Conservation (phyloP, 2,113 vertebrate species). For the Acinonyx jubatus region DNA sequence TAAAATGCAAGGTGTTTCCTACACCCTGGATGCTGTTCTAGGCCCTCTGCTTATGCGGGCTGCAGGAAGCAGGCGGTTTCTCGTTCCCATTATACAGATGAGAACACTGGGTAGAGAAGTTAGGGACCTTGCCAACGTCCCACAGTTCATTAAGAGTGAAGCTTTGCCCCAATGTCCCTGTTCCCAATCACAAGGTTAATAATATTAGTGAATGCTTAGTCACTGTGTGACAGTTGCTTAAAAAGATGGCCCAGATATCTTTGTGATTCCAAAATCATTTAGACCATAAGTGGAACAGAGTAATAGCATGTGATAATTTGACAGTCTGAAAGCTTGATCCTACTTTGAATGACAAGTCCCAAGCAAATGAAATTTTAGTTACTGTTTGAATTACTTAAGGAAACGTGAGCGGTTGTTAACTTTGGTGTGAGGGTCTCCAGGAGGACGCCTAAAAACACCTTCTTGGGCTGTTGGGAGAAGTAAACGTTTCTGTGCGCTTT, state of each 20-base stretch:
- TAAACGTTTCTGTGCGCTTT: background rate
- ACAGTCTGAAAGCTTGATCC: background rate
- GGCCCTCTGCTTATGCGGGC: background rate
- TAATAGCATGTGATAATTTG: background rate
- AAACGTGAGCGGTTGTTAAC: background rate
- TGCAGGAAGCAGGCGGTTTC: background rate
- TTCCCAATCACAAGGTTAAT: background rate
- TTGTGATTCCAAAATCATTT: background rate
- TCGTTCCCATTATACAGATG: background rate
- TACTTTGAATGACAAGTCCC: background rate
- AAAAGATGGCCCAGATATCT: background rate
- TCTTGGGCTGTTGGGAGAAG: background rate
- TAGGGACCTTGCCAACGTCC: background rate
- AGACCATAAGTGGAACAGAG: background rate
- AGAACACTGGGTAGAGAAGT: background rate
- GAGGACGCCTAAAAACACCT: background rate
- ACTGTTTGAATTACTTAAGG: background rate
- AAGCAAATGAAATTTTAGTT: background rate
- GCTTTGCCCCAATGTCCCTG: background rate
- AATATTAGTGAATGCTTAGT: background rate
- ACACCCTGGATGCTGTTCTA: rapidly evolving
- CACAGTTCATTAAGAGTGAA: background rate
- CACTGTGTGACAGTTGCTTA: background rate
- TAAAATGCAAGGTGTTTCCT: background rate
- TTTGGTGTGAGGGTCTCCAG: background rate